Evolutionary conservation across 2,797 vertebrate species (phyloP), one percentile per base, ranked within the genome.

Genomic region (Picus viridis): DNA sequence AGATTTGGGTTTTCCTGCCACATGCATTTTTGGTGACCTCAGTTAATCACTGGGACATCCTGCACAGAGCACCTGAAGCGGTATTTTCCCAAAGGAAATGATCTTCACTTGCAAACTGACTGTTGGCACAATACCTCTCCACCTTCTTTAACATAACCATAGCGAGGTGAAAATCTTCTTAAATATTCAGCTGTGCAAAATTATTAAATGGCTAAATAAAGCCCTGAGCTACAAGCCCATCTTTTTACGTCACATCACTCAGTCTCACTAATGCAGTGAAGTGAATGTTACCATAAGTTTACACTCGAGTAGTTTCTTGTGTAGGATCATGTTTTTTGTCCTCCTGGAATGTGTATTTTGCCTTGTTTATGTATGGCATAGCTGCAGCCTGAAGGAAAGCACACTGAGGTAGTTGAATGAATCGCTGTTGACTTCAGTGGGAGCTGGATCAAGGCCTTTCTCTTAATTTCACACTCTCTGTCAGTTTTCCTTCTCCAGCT

Each of bases 291-390:
- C 9, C 69, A 10, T 26, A 39, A 70, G 68, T 89, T 47, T 72
- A 16, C 18, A 16, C 30, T 51, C 5, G 6, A 45, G 68, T 6
- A 4, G 39, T 54, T 89, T 94, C 69, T 45, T 30, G 2, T 3
- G 19, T 64, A 95, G 63, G 57, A n/a, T 92, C 94, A 96, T 96
- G 96, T 93, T 95, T 96, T 96, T 96, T 96, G 96, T 96, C 94
- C 96, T 96, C 92, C 95, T 83, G 84, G 76, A 81, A 87, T 54
- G 74, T 63, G 30, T 43, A 45, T 89, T 91, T 89, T 75, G 73
- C 81, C 86, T 84, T 80, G 80, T 57, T 92, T 65, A 20, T 59
- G 47, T 68, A 76, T 86, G 89, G 59, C 86, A n/a, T 27, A 86
- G 32, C 70, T 84, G 72, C 70, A 88, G 81, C 91, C 89, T 69